These are phyloP conservation scores for Sciurus vulgaris DNA, from an alignment of 2,797 vertebrate species.

Conservation along the genomic window DNA sequence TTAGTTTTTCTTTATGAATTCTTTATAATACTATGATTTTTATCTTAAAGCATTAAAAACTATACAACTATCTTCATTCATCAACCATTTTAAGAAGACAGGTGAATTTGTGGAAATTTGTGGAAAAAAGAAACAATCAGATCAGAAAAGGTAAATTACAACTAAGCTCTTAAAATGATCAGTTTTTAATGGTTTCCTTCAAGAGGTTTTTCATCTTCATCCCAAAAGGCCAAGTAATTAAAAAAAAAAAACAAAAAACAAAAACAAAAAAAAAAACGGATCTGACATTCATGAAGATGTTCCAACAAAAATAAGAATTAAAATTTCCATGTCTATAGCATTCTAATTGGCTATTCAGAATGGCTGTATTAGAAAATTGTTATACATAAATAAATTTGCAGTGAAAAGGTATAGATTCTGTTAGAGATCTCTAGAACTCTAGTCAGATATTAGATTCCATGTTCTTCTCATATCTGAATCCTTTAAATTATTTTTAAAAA, in stretches of 20 bases:
- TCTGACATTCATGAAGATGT: not conserved
- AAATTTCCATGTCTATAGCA: not conserved
- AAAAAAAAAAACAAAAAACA: not conserved
- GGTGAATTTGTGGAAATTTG: not conserved
- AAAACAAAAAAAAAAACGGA: not conserved
- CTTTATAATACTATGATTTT: not conserved
- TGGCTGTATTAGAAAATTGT: not conserved
- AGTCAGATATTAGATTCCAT: not conserved
- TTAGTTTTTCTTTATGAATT: not conserved
- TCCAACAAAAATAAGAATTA: constrained; percentile 19
- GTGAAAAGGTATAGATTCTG: not conserved
- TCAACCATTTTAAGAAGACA: not conserved
- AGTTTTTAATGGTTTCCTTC: constrained; percentile 46
- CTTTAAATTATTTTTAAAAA: not conserved
- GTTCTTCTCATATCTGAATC: constrained; percentile 53
- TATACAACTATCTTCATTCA: not conserved
- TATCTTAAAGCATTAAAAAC: constrained; percentile 54
- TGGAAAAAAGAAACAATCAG: not conserved
- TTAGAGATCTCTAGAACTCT: not conserved
- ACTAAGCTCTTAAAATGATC: not conserved
- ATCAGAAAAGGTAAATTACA: constrained; percentile 34
- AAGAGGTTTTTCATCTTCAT: constrained; percentile 21
- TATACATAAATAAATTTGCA: not conserved
- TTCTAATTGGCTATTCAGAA: constrained; percentile 29
- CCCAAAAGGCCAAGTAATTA: not conserved